Evolutionary conservation across 1,140 invertebrate genomes (phyloP).

Genomic region (Drosophila watanabei): DNA sequence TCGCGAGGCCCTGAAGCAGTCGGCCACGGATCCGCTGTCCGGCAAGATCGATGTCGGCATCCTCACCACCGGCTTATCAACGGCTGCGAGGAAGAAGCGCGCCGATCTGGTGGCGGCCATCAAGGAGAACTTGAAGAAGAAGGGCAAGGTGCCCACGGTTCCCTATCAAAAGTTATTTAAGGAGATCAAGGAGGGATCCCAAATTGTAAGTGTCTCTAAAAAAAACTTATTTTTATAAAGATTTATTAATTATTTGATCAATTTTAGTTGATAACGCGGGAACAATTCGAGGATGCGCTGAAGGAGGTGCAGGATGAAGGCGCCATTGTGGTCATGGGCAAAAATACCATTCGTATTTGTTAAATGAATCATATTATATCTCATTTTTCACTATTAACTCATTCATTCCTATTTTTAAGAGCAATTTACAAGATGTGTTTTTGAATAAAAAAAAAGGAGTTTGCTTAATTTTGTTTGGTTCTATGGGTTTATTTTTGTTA

Average conservation of each 20-base stretch:
- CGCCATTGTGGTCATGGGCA: conserved; percentile 92
- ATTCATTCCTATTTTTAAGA: conserved; percentile 67
- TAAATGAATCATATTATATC: conserved; percentile 65
- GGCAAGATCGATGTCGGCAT: conserved; percentile 99
- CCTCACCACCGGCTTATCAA: conserved; percentile 96
- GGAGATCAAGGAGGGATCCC: conserved; percentile 93
- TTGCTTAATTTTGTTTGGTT: background rate
- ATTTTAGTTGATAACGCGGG: conserved; percentile 93
- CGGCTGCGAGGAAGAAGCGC: conserved; percentile 91
- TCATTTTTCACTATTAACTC: conserved; percentile 24
- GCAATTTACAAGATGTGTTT: conserved; percentile 19
- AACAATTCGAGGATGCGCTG: conserved; percentile 97
- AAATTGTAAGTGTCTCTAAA: conserved; percentile 89
- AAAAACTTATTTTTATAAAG: too few species aligned
- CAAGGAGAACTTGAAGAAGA: conserved; percentile 90
- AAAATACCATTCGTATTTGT: conserved; percentile 91
- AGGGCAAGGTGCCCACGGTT: conserved; percentile 91
- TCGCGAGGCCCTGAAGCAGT: conserved; percentile 98
- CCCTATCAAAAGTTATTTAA: conserved; percentile 93
- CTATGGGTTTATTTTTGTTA: background rate
- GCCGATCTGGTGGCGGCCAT: conserved; percentile 91
- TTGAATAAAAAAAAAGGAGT: conserved; percentile 43
- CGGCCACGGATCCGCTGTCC: conserved; percentile 97
- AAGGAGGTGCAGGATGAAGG: conserved; percentile 96
- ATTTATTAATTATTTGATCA: conserved; percentile 32